Conservation (phyloP, 2,113 vertebrate genomes). For the Gracilinanus agilis region DNA sequence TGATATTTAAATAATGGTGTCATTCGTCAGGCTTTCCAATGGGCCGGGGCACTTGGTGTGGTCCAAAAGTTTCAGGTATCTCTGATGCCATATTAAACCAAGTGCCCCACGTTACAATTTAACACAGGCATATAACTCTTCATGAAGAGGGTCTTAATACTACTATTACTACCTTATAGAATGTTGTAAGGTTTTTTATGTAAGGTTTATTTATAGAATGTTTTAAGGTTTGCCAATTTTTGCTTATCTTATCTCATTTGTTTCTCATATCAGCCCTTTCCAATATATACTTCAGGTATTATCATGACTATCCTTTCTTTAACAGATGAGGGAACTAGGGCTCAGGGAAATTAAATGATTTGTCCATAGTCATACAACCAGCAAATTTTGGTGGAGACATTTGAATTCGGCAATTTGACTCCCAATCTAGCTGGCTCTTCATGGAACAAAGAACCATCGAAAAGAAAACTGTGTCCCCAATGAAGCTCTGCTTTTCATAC, state of each 20-base stretch:
- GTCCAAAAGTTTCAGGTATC: not conserved
- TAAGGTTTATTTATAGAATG: not conserved
- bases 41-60: not conserved
- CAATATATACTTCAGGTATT: not conserved
- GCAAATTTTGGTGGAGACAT: not conserved
- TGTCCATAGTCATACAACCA: not conserved
- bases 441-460: not conserved
- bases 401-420: not conserved
- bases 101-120: not conserved
- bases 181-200: not conserved
- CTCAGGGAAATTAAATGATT: not conserved
- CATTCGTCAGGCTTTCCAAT: slow-evolving; percentile 34
- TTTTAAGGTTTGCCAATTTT: not conserved
- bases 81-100: slow-evolving; percentile 28
- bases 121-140: not conserved
- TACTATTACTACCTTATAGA: not conserved
- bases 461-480: not conserved
- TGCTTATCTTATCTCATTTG: not conserved
- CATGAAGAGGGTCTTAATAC: not conserved
- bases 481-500: slow-evolving; percentile 32
- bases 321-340: not conserved
- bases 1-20: slow-evolving; percentile 5
- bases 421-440: not conserved
- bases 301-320: not conserved
- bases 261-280: not conserved